phyloP scores from a whole-genome alignment of 2,888 invertebrate genomes.

The Cheilosia grossa region DNA sequence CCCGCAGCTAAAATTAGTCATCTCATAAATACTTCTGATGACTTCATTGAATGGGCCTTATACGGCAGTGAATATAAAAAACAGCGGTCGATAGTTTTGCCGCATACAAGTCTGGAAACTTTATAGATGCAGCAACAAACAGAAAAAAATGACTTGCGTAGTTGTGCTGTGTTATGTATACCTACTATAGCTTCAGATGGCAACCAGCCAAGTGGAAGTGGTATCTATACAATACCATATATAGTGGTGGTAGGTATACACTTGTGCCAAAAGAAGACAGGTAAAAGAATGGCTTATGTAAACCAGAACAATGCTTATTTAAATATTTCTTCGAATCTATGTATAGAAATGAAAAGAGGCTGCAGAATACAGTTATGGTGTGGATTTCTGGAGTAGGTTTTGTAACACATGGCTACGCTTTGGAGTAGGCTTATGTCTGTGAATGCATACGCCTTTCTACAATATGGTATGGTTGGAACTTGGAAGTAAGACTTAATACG shows the following conservation, averaged over 20 bases:
- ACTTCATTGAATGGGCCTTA: constrained; percentile 48
- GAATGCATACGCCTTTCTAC: background rate
- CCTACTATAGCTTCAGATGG: background rate
- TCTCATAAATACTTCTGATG: constrained; percentile 19
- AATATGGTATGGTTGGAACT: background rate
- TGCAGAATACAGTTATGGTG: constrained; percentile 1
- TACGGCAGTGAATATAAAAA: constrained; percentile 24
- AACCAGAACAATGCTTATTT: background rate
- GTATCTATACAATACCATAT: constrained; percentile 19
- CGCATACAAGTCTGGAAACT: constrained; percentile 37
- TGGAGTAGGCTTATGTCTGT: background rate
- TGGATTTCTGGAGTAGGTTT: constrained; percentile 21
- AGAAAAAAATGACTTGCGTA: constrained; percentile 48
- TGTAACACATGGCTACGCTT: constrained; percentile 30
- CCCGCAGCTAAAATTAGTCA: constrained; percentile 50
- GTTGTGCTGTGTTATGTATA: constrained; percentile 11
- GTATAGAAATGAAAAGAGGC: constrained; percentile 3
- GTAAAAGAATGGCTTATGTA: constrained; percentile 2
- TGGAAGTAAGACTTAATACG: background rate
- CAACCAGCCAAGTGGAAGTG: constrained; percentile 41
- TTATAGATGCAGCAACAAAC: constrained; percentile 36
- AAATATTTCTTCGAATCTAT: background rate
- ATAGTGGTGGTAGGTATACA: constrained; percentile 8
- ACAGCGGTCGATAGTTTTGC: constrained; percentile 59
- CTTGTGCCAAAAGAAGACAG: background rate